These are phyloP conservation scores for Deilephila elpenor DNA, from an alignment of 2,888 invertebrate species.

Conservation along the genomic window DNA sequence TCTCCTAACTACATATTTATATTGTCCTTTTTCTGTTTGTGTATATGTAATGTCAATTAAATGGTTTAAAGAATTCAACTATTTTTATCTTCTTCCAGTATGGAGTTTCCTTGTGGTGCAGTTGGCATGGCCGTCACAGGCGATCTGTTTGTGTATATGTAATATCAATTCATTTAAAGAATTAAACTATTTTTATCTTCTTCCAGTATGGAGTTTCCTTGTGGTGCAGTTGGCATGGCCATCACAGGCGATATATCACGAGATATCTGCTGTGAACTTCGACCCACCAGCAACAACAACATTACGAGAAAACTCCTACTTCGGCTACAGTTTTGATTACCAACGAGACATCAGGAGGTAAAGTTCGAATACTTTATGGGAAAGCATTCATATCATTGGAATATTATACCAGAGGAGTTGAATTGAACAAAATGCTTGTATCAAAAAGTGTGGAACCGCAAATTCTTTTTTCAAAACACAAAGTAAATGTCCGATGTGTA, in stretches of 20 bases:
- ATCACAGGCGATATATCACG: constrained; percentile 43
- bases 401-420: too few species aligned
- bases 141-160: constrained; percentile 29
- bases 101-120: constrained; percentile 9
- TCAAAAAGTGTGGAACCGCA: too few species aligned
- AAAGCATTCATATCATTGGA: too few species aligned
- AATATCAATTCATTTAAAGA: too few species aligned
- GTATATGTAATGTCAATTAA: too few species aligned
- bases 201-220: constrained; percentile 26
- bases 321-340: constrained; percentile 58
- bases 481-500: too few species aligned
- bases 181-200: neutral
- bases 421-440: too few species aligned
- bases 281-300: constrained; percentile 27
- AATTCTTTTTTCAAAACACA: too few species aligned
- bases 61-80: neutral
- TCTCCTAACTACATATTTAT: too few species aligned
- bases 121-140: constrained; percentile 27
- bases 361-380: too few species aligned
- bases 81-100: constrained; percentile 20
- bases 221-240: constrained; percentile 9
- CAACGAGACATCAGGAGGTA: constrained; percentile 16
- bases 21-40: too few species aligned
- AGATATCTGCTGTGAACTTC: constrained; percentile 37
- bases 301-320: constrained; percentile 45